Percentiles rank a stretch among this genome's conserved stretches.
Conservation (phyloP, 1,140 invertebrate genomes). For the Drosophila setifemur region DNA sequence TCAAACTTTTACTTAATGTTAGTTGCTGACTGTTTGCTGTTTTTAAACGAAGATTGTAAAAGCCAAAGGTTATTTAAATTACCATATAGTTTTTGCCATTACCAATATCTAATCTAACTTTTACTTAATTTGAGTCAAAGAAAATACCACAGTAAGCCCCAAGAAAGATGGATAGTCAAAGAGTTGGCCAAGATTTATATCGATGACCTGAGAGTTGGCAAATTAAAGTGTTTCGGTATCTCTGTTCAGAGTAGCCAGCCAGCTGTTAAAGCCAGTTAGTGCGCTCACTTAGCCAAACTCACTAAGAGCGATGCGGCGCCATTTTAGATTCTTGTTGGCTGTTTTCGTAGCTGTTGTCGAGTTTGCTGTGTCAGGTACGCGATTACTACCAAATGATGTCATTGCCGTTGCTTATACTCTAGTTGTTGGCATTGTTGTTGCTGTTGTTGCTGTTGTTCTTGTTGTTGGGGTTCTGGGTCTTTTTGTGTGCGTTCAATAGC, state of each 20-base stretch:
- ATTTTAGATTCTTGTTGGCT: slow-evolving; percentile 61
- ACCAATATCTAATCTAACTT: too few species aligned
- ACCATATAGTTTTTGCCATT: too few species aligned
- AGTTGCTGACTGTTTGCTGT: too few species aligned
- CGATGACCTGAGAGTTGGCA: slow-evolving; percentile 12
- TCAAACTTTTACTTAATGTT: too few species aligned
- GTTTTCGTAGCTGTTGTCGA: slow-evolving; percentile 50
- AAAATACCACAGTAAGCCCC: background rate
- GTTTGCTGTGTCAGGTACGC: slow-evolving; percentile 42
- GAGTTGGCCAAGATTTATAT: background rate
- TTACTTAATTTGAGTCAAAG: too few species aligned
- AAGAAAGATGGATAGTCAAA: background rate
- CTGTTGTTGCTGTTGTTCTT: slow-evolving; percentile 6
- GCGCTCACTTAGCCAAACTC: slow-evolving; percentile 40
- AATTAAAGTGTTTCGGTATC: slow-evolving; percentile 15
- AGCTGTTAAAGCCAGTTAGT: slow-evolving; percentile 19
- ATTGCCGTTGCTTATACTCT: slow-evolving; percentile 44
- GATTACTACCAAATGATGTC: slow-evolving; percentile 66
- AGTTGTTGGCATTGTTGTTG: slow-evolving; percentile 16
- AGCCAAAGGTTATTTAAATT: too few species aligned
- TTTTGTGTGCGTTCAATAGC: slow-evolving; percentile 51
- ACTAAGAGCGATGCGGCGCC: slow-evolving; percentile 43
- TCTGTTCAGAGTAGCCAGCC: slow-evolving; percentile 11
- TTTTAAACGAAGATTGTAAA: too few species aligned
- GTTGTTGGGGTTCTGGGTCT: too few species aligned